A percentile compares a stretch with the other conserved stretches of the same genome.
These are phyloP conservation scores for Drosophila austrosaltans DNA, from an alignment of 2,888 invertebrate species.

Conservation along the genomic window DNA sequence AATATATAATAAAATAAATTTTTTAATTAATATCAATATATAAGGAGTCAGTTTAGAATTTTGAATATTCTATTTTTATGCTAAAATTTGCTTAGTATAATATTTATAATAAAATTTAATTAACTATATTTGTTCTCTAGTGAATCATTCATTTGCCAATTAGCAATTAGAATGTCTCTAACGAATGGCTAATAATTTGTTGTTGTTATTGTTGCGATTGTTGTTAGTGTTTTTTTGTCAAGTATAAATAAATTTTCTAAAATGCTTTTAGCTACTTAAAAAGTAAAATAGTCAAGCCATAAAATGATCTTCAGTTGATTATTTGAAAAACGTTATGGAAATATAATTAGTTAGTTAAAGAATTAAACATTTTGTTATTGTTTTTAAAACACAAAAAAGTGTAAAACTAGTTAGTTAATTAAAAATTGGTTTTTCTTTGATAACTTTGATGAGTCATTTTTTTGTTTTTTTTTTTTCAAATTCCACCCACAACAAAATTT, in stretches of 20 bases:
- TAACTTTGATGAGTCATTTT: background rate
- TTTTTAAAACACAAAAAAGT: too few relatives aligned
- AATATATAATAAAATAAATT: too few relatives aligned
- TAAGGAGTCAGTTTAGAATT: too few relatives aligned
- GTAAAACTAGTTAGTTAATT: too few relatives aligned
- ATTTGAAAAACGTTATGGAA: background rate
- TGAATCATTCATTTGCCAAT: background rate
- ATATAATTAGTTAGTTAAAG: background rate
- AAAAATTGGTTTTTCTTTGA: too few relatives aligned
- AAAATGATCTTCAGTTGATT: background rate
- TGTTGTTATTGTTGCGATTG: too few relatives aligned
- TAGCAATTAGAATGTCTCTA: conserved; percentile 1
- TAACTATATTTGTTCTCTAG: too few relatives aligned
- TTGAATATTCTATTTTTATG: too few relatives aligned
- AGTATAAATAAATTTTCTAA: conserved; percentile 2
- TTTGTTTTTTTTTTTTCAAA: background rate
- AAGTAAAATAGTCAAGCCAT: background rate
- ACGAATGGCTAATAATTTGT: background rate
- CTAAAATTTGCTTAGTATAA: too few relatives aligned
- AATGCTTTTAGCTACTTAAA: conserved; percentile 11
- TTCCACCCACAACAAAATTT: background rate
- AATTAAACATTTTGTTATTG: too few relatives aligned
- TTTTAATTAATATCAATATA: too few relatives aligned
- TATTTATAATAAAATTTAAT: too few relatives aligned
- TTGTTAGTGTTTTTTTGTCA: background rate